Percentiles rank a stretch among this genome's conserved stretches.
Evolutionary conservation across 2,797 vertebrate genomes (phyloP).

Genomic region (Rhabdophis nuchalis): DNA sequence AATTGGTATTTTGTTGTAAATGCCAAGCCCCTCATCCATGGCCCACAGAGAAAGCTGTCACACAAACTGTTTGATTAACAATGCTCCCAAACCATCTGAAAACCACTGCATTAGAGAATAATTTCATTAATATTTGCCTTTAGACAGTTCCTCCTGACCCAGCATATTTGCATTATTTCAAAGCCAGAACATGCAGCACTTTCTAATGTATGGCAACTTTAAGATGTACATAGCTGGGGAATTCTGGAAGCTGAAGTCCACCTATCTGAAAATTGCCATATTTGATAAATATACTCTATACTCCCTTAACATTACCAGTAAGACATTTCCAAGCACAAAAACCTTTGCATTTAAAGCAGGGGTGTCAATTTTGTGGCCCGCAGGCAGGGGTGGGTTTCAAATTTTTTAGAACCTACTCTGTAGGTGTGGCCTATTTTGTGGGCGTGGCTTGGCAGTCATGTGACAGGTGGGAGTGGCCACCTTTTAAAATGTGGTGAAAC

Average conservation of each 20-base stretch:
- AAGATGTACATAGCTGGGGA: neutral
- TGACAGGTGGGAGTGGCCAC: too few species aligned
- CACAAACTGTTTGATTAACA: slow-evolving; percentile 26
- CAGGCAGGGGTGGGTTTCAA: too few species aligned
- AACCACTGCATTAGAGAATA: slow-evolving; percentile 1
- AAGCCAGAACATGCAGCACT: neutral
- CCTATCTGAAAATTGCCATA: neutral
- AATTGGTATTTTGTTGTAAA: neutral
- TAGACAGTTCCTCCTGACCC: neutral
- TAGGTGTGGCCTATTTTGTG: too few species aligned
- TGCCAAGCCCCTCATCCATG: neutral
- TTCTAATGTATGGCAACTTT: too few species aligned
- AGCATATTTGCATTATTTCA: neutral
- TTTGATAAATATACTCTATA: neutral
- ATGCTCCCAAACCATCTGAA: slow-evolving; percentile 12
- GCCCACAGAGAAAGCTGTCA: slow-evolving; percentile 2
- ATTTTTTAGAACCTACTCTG: too few species aligned
- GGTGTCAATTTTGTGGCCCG: too few species aligned
- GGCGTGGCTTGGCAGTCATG: too few species aligned
- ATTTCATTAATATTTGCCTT: neutral
- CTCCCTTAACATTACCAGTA: neutral
- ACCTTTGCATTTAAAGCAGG: neutral
- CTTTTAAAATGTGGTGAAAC: too few species aligned
- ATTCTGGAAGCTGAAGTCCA: neutral
- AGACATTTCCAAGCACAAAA: neutral